A percentile compares a stretch with the other conserved stretches of the same genome.
These are phyloP conservation scores for Caenorhabditis sp. DNA, from an alignment of 2,888 invertebrate genomes.

Conservation along the genomic window DNA sequence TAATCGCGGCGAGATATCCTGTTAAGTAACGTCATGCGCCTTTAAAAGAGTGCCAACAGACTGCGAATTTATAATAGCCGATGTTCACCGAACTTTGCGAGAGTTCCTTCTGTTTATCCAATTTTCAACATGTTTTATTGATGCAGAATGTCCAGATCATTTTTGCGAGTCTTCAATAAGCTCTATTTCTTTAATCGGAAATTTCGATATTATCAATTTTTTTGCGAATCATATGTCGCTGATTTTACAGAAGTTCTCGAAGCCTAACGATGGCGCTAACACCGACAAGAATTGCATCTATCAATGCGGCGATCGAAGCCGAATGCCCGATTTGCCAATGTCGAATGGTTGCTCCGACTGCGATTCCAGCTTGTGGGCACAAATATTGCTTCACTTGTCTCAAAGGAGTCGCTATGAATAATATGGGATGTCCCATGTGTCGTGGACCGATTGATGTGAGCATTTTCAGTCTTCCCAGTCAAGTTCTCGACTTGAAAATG, in stretches of 20 bases:
- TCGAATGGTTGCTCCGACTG: conserved; percentile 8
- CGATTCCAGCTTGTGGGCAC: conserved; percentile 20
- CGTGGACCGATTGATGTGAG: conserved; percentile 5
- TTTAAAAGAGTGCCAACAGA: too few species aligned
- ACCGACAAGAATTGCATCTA: background rate
- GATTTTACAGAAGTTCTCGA: background rate
- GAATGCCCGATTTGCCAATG: conserved; percentile 28
- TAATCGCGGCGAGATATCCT: too few species aligned
- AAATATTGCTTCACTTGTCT: conserved; percentile 22
- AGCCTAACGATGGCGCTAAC: conserved; percentile 4
- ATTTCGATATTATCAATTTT: too few species aligned
- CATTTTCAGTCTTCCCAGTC: conserved; percentile 18
- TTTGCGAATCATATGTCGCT: too few species aligned
- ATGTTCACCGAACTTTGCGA: too few species aligned
- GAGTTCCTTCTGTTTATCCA: too few species aligned
- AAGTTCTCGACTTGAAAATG: conserved; percentile 25
- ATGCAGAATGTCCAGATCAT: too few species aligned
- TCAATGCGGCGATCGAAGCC: conserved; percentile 11
- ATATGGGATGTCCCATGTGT: conserved; percentile 27
- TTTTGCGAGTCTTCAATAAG: too few species aligned
- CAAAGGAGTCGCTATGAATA: conserved; percentile 26
- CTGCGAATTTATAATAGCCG: too few species aligned
- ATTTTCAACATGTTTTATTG: too few species aligned
- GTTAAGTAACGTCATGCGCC: too few species aligned
- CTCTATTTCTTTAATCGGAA: too few species aligned